Conservation (phyloP, 2,888 invertebrate species). For the Slavum lentiscoides region DNA sequence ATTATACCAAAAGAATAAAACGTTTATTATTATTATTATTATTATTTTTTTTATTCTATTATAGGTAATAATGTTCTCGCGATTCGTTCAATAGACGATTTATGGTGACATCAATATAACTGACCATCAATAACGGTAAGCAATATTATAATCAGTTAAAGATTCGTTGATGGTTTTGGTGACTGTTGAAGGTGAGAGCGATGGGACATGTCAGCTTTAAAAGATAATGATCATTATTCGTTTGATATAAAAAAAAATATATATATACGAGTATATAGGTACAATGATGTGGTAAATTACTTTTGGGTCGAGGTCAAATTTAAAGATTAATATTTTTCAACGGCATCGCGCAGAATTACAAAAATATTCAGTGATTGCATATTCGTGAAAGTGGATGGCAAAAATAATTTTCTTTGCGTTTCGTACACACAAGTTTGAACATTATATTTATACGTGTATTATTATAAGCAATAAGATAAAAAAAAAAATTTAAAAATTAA, state of each 20-base stretch:
- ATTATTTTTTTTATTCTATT: not conserved
- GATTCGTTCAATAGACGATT: not conserved
- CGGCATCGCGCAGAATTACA: not conserved
- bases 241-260: conserved; percentile 25
- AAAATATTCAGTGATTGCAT: not conserved
- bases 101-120: conserved; percentile 5
- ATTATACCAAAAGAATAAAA: not conserved
- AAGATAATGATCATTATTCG: not conserved
- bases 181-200: not conserved
- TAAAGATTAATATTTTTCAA: conserved; percentile 35
- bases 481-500: too few relatives aligned
- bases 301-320: conserved; percentile 40
- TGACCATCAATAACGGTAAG: not conserved
- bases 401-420: not conserved
- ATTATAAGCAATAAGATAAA: too few relatives aligned
- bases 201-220: not conserved
- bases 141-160: conserved; percentile 9
- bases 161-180: conserved; percentile 16
- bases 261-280: too few relatives aligned
- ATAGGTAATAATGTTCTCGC: not conserved
- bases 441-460: too few relatives aligned
- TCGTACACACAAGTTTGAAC: not conserved
- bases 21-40: not conserved
- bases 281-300: conserved; percentile 26
- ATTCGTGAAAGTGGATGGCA: not conserved